phyloP scores from a whole-genome alignment of 1,140 invertebrate species.

The Palaemon carinicauda region DNA sequence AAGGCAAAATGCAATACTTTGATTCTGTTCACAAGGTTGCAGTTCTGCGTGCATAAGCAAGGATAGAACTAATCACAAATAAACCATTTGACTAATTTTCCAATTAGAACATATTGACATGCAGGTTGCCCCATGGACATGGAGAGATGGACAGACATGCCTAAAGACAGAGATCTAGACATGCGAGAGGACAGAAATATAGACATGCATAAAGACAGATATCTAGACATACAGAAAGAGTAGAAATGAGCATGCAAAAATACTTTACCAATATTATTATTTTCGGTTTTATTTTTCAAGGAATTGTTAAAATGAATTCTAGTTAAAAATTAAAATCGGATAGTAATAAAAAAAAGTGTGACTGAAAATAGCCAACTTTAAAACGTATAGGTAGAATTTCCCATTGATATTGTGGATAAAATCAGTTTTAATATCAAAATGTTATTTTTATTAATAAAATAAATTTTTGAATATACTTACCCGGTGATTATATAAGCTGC shows the following conservation, averaged over 20 bases:
- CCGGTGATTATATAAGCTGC: too few relatives aligned
- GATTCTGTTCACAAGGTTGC: too few relatives aligned
- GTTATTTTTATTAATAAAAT: too few relatives aligned
- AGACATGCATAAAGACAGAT: neutral
- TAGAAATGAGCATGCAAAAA: neutral
- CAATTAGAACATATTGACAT: neutral
- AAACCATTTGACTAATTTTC: neutral
- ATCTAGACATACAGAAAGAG: neutral
- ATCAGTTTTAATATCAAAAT: too few relatives aligned
- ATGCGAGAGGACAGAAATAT: neutral
- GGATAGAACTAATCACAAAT: neutral
- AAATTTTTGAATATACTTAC: too few relatives aligned
- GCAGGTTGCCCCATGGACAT: neutral
- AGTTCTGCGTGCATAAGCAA: neutral
- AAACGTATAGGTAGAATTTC: too few relatives aligned
- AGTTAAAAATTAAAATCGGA: too few relatives aligned
- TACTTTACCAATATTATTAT: too few relatives aligned
- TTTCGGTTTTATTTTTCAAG: neutral
- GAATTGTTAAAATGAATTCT: neutral
- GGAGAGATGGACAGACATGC: neutral
- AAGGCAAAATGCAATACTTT: too few relatives aligned
- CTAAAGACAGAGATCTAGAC: neutral
- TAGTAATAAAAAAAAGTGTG: too few relatives aligned
- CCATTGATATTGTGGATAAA: too few relatives aligned
- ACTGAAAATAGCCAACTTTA: too few relatives aligned